Conservation (phyloP, 2,888 invertebrate genomes). For the Rotaria socialis region DNA sequence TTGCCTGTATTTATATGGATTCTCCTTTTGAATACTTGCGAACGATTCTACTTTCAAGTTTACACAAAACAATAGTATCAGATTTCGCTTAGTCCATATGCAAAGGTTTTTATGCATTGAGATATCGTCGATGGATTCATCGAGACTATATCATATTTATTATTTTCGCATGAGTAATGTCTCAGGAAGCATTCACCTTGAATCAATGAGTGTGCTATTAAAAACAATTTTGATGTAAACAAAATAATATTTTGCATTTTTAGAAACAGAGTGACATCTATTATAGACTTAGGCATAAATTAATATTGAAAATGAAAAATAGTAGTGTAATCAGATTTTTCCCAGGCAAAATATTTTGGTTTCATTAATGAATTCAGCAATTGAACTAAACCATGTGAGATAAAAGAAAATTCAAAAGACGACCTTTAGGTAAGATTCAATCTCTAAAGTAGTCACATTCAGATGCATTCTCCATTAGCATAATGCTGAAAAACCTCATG, state of each 20-base stretch:
- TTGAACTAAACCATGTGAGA: too few species aligned
- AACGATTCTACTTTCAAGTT: slow-evolving; percentile 84
- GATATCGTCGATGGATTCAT: slow-evolving; percentile 91
- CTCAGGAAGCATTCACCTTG: slow-evolving; percentile 86
- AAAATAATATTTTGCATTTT: slow-evolving; percentile 76
- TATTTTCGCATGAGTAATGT: slow-evolving; percentile 93
- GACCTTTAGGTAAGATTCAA: too few species aligned
- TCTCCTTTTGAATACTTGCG: slow-evolving; percentile 68
- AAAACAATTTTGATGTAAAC: slow-evolving; percentile 84
- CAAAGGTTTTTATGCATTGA: slow-evolving; percentile 75
- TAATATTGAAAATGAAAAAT: too few species aligned
- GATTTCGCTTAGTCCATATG: slow-evolving; percentile 83
- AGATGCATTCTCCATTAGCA: too few species aligned
- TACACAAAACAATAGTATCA: slow-evolving; percentile 79
- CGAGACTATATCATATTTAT: slow-evolving; percentile 66
- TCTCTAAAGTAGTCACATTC: too few species aligned
- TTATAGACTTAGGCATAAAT: slow-evolving; percentile 67
- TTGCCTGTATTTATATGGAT: too few species aligned
- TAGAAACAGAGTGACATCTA: slow-evolving; percentile 73
- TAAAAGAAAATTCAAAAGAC: too few species aligned
- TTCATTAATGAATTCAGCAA: too few species aligned
- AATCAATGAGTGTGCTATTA: slow-evolving; percentile 84
- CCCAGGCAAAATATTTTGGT: too few species aligned
- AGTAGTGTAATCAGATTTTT: background rate
- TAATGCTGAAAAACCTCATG: too few species aligned